Base-by-base conservation (phyloP, 2,797 vertebrate species). In the Xenentodon cancila region DNA sequence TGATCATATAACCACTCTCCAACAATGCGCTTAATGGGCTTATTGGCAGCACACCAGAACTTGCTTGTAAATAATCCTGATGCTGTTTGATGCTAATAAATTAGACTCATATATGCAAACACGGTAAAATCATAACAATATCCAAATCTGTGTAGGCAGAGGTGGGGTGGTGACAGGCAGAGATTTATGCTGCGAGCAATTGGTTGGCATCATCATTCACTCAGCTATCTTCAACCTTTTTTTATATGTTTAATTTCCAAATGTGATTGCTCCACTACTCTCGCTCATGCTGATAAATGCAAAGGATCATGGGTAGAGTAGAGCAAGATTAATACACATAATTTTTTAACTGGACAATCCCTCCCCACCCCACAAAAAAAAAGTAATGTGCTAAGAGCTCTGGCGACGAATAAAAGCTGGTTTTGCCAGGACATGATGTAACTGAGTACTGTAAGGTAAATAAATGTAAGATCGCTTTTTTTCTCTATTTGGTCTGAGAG, bases 11-110 rank as follows among this genome's bases (percentile, higher is more conserved):
- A 92, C 85, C 89, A 89, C 88, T 83, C 83, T 89, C 77, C 82
- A 91, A 91, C 91, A 92, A 91, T 90, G 90, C 81, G 84, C 87
- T 88, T 92, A 93, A 94, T 93, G 92, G 90, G 84, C 82, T 90
- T 89, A 88, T 85, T 93, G 93, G 92, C 93, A 86, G 72, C 37
- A 9, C 75, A 90, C 92, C 93, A 93, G 87, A 62, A 79, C 76
- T 52, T 62, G 82, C 90, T 90, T 93, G 91, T 92, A 93, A 93
- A 94, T 93, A 93, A 92, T 81, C 76, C 80, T 83, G 82, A 89
- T 88, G 86, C 83, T 82, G 89, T 88, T 91, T 90, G 82, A 86
- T 85, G 86, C 89, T 91, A 92, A 93, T 94, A 93, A 91, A 93
- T 93, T 91, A 92, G 77, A 68, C 87, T 85, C 81, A 87, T 82